phyloP scores from a whole-genome alignment of 1,140 invertebrate genomes.

The Hyposmocoma kahamanoa region DNA sequence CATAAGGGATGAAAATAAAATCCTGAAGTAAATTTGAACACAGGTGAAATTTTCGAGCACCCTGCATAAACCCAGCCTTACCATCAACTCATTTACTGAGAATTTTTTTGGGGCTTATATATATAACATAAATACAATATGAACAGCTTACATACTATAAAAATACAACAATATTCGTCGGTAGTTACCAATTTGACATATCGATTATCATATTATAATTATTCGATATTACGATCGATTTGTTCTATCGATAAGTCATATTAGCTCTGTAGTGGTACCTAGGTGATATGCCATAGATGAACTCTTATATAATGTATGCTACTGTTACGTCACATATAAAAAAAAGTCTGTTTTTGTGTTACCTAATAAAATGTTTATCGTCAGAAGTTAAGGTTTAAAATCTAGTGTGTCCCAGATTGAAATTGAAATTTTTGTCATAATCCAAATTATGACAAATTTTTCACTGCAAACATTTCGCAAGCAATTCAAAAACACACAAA shows the following conservation, averaged over 20 bases:
- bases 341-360: conserved; percentile 14
- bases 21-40: too few species aligned
- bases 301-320: conserved; percentile 42
- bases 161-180: conserved; percentile 58
- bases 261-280: conserved; percentile 19
- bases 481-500: too few species aligned
- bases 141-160: conserved; percentile 56
- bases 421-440: too few species aligned
- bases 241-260: conserved; percentile 9
- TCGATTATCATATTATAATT: conserved; percentile 1
- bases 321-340: conserved; percentile 36
- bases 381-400: too few species aligned
- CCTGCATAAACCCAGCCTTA: conserved; percentile 18
- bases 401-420: too few species aligned
- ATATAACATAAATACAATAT: conserved; percentile 32
- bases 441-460: too few species aligned
- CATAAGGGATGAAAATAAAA: too few species aligned
- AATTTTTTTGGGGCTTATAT: conserved; percentile 9
- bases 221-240: too few species aligned
- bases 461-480: too few species aligned
- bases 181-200: conserved; percentile 29
- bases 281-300: conserved; percentile 60
- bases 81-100: conserved; percentile 19
- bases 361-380: too few species aligned
- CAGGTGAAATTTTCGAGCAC: too few species aligned